Evolutionary conservation across 2,888 invertebrate genomes (phyloP).

Genomic region (Drosophila testacea): DNA sequence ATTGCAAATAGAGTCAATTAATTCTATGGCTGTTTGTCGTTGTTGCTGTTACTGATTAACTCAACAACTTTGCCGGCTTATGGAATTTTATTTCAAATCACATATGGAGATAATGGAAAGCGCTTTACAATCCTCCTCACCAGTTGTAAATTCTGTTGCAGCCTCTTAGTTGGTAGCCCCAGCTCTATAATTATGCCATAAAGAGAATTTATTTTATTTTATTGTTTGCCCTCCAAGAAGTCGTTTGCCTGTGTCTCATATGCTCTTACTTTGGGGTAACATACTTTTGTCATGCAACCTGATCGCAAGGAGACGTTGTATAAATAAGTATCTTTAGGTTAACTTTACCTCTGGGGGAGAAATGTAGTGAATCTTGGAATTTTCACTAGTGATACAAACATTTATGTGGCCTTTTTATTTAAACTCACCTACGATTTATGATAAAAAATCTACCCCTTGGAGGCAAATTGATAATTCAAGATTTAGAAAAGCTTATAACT

Average conservation of each 20-base stretch:
- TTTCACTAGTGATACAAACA: background rate
- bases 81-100: conserved; percentile 53
- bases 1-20: conserved; percentile 69
- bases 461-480: no score
- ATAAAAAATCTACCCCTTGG: no score
- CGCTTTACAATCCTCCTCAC: conserved; percentile 38
- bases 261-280: conserved; percentile 9
- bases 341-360: background rate
- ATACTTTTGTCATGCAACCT: conserved; percentile 1
- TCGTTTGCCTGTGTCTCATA: background rate
- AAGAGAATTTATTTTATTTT: conserved; percentile 46
- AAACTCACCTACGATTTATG: background rate
- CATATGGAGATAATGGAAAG: conserved; percentile 42
- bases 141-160: conserved; percentile 31
- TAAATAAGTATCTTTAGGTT: background rate
- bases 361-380: no score
- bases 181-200: conserved; percentile 50
- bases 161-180: conserved; percentile 28
- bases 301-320: background rate
- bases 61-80: conserved; percentile 36
- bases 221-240: conserved; percentile 36
- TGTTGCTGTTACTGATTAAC: conserved; percentile 40
- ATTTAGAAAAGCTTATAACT: no score
- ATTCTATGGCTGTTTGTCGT: conserved; percentile 36
- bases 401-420: background rate